A percentile compares a stretch with the other conserved stretches of the same genome.
Conservation (phyloP, 2,113 vertebrate genomes). For the Lonchura striata region DNA sequence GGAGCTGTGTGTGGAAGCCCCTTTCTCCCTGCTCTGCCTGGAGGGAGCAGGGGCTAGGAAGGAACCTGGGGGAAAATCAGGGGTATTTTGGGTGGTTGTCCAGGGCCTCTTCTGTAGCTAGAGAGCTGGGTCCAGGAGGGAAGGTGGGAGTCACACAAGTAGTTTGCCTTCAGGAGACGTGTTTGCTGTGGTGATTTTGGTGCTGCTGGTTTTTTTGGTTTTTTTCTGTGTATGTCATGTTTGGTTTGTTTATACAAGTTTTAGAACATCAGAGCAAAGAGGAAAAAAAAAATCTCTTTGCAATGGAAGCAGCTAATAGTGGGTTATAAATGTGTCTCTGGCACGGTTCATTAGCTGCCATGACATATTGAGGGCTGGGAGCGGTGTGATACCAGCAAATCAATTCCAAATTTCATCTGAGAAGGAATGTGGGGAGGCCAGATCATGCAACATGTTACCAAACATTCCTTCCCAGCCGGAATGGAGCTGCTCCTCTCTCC, state of each 20-base stretch:
- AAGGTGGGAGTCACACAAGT: not conserved
- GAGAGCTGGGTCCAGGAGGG: no score
- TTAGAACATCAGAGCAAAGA: constrained; percentile 12
- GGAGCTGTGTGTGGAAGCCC: rapidly evolving
- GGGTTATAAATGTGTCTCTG: not conserved
- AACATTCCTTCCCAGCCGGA: not conserved
- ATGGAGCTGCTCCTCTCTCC: not conserved
- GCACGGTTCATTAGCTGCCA: not conserved
- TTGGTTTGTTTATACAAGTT: not conserved
- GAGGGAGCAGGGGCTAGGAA: not conserved
- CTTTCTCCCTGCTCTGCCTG: not conserved
- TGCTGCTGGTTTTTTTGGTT: not conserved
- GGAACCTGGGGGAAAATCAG: not conserved
- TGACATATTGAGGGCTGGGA: constrained; percentile 1
- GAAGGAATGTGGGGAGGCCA: not conserved
- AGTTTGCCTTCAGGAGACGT: not conserved
- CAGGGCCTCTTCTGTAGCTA: not conserved
- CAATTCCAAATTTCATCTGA: not conserved
- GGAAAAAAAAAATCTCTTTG: not conserved
- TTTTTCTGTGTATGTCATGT: not conserved
- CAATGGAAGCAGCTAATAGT: not conserved
- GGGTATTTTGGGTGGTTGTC: not conserved
- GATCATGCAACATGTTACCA: not conserved
- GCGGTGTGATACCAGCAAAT: not conserved
- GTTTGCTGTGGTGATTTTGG: not conserved